A percentile compares a stretch with the other conserved stretches of the same genome.
Evolutionary conservation across 2,888 invertebrate species (phyloP).

Genomic region (Ptychoptera albimana): DNA sequence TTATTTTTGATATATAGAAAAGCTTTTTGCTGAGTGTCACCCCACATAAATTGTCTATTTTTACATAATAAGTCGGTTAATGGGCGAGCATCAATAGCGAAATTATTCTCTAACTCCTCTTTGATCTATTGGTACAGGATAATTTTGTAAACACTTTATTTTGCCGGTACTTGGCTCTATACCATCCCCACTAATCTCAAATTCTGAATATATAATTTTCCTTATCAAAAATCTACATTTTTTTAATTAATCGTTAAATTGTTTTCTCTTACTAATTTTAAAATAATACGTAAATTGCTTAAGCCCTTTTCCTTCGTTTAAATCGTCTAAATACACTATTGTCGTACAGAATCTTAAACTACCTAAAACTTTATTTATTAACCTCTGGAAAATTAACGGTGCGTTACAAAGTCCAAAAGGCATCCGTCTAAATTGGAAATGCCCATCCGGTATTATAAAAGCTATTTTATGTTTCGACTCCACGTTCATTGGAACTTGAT

Average conservation of each 20-base stretch:
- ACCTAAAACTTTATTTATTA: constrained; percentile 14
- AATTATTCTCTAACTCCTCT: background rate
- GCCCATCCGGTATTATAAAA: constrained; percentile 15
- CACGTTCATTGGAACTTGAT: background rate
- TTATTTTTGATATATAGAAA: too few relatives aligned
- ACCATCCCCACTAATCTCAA: background rate
- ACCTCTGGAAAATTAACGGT: constrained; percentile 13
- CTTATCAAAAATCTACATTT: background rate
- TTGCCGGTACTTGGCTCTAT: too few relatives aligned
- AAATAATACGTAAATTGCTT: background rate
- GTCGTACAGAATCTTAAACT: too few relatives aligned
- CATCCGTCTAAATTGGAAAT: constrained; percentile 15
- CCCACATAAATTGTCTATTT: background rate
- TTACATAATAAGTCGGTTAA: constrained; percentile 1
- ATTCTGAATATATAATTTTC: background rate
- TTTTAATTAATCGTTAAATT: background rate
- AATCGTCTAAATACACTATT: too few relatives aligned
- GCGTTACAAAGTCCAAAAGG: constrained; percentile 15
- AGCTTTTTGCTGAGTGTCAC: too few relatives aligned
- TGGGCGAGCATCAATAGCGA: background rate
- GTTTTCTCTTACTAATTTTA: background rate
- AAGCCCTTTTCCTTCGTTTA: background rate
- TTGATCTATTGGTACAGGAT: too few relatives aligned
- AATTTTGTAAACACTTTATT: too few relatives aligned
- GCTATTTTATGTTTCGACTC: constrained; percentile 8